Conservation (phyloP, 92 coral and sea anemone genomes). For the Siderastrea siderea region DNA sequence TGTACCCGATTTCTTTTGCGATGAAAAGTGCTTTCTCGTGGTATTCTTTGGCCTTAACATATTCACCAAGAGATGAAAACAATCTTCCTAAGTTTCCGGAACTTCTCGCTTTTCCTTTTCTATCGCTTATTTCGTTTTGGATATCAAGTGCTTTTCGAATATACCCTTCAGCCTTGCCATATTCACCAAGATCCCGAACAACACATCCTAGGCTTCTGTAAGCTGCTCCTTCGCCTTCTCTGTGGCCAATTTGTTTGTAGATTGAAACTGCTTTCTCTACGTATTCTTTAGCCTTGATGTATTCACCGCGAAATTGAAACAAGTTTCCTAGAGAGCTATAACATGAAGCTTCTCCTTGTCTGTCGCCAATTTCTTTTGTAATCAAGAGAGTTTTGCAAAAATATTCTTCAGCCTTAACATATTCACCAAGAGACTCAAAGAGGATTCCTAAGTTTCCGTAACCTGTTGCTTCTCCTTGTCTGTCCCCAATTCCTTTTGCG, state of each 20-base stretch:
- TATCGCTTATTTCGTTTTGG: conserved; percentile 1
- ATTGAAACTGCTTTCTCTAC: too few species aligned
- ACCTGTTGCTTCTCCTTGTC: conserved; percentile 32
- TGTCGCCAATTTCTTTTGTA: too few species aligned
- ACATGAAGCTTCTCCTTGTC: too few species aligned
- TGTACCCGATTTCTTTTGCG: background rate
- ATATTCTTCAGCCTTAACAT: too few species aligned
- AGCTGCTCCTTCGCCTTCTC: too few species aligned
- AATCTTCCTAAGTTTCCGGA: conserved; percentile 17
- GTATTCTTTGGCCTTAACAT: conserved; percentile 11
- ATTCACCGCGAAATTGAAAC: too few species aligned
- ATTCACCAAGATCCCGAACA: background rate
- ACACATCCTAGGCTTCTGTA: too few species aligned
- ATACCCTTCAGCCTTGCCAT: background rate
- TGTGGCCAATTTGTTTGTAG: too few species aligned
- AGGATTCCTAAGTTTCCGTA: conserved; percentile 21
- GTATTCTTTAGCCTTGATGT: too few species aligned
- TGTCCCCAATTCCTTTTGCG: conserved; percentile 22
- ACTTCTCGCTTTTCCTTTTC: background rate
- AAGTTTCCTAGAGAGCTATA: too few species aligned
- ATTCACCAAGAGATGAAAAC: background rate
- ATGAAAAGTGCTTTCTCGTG: background rate
- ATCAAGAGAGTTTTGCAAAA: too few species aligned
- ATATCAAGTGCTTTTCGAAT: conserved; percentile 6
- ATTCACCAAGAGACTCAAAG: background rate